Evolutionary conservation across 2,888 invertebrate species (phyloP).

Genomic region (Pachydiplax longipennis): DNA sequence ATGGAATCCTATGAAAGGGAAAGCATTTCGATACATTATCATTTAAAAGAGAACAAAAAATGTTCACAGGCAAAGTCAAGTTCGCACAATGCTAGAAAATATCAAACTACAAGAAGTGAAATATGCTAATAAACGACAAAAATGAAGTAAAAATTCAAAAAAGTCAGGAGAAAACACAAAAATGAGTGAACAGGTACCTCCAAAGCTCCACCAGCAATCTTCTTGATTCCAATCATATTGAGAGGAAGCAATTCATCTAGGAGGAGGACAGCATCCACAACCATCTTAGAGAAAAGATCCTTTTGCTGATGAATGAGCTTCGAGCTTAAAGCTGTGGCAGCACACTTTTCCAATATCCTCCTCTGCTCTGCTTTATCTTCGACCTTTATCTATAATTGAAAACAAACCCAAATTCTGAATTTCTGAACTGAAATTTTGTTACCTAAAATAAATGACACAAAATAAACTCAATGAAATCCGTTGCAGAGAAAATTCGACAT

Average conservation of each 20-base stretch:
- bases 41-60: no score
- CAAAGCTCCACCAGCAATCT: constrained; percentile 72
- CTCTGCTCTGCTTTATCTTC: constrained; percentile 66
- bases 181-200: constrained; percentile 56
- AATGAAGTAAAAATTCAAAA: not conserved
- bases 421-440: no score
- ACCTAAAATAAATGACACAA: no score
- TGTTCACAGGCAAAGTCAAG: no score
- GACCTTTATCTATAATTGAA: constrained; percentile 48
- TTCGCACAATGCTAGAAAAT: no score
- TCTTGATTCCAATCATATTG: constrained; percentile 99
- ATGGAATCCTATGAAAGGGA: constrained; percentile 74
- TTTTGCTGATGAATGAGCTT: constrained; percentile 97
- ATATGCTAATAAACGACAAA: no score
- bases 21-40: not conserved
- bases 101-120: no score
- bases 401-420: no score
- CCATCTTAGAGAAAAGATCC: constrained; percentile 95
- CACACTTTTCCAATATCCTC: constrained; percentile 83
- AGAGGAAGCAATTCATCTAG: constrained; percentile 90
- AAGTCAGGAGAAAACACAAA: not conserved
- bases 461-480: no score
- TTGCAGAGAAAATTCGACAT: no score
- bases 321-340: constrained; percentile 94
- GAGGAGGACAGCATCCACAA: constrained; percentile 94